Base-by-base conservation (phyloP, 2,113 vertebrate species). In the Gracilinanus agilis region DNA sequence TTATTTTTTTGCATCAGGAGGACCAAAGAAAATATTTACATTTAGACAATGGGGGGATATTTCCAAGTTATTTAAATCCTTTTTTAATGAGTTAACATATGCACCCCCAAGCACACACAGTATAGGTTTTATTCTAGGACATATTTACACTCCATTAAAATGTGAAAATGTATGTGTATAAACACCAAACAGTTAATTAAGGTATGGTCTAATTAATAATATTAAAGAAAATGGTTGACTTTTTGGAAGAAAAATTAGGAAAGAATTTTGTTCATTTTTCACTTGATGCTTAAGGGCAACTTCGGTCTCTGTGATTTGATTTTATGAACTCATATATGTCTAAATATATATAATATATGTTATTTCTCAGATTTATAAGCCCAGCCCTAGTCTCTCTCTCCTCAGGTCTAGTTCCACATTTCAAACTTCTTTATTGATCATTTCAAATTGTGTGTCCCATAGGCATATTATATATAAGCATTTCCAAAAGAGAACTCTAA, bases 171-270 rank as follows among this genome's bases (percentile, higher is more conserved):
- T 88, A 91, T 90, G 90, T 54, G 7, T 89, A 93, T 34, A 89
- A 96, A 92, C 24, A 96, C n/a, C 95, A 55, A 94, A 92, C 95
- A 96, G 55, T 49, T 95, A 96, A 96, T 40, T 11, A 91, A 95
- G 29, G 34, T 75, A n/a, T n/a, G 13, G 1, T 75, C 34, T 75
- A 29, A n/a, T 5, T 67, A 12, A 67, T 75, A 75, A 75, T 75
- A 75, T 75, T 75, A n/a, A 16, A 75, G 27, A 34, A 75, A 75
- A n/a, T 16, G 4, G 27, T 3, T 67, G 58, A 67, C 58, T 27
- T 67, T n/a, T 67, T 67, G 89, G 92, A 96, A 94, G 83, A n/a
- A 54, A n/a, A 95, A 44, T 91, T 54, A 91, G 90, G 89, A 94
- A 90, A 97, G 44, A 25, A 53, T 92, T 93, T 93, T 94, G 19